Evolutionary conservation across 1,140 invertebrate genomes (phyloP).

Genomic region (Ceratoteleas bidentatus): DNA sequence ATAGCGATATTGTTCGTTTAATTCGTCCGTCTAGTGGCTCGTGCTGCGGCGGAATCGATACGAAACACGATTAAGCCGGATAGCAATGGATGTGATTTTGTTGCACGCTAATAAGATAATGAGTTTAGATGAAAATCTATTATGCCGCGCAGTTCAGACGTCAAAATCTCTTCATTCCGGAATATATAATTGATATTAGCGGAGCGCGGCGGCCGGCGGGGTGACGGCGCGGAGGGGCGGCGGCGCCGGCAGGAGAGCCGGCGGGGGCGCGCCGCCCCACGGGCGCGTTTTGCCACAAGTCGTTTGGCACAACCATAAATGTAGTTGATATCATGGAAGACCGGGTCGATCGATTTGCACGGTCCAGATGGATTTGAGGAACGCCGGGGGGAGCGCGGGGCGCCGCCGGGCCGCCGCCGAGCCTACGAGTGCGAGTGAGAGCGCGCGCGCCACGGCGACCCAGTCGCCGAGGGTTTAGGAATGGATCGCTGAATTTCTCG

Average conservation of each 20-base stretch:
- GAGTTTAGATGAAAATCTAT: slow-evolving; percentile 67
- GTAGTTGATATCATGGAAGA: slow-evolving; percentile 66
- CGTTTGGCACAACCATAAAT: slow-evolving; percentile 62
- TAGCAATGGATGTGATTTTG: slow-evolving; percentile 66
- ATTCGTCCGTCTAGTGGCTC: slow-evolving; percentile 65
- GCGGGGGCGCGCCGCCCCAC: background rate
- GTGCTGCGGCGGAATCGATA: slow-evolving; percentile 64
- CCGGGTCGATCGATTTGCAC: slow-evolving; percentile 69
- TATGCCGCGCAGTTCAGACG: slow-evolving; percentile 63
- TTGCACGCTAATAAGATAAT: slow-evolving; percentile 69
- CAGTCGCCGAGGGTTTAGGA: slow-evolving; percentile 72
- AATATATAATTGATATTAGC: slow-evolving; percentile 63
- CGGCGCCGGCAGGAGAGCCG: slow-evolving; percentile 3
- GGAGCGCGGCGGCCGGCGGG: slow-evolving; percentile 22
- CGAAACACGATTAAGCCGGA: slow-evolving; percentile 66
- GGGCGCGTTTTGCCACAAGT: slow-evolving; percentile 50
- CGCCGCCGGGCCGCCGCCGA: slow-evolving; percentile 6
- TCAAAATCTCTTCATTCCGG: slow-evolving; percentile 63
- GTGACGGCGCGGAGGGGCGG: background rate
- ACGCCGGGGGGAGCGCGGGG: slow-evolving; percentile 35
- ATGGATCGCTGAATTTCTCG: slow-evolving; percentile 81
- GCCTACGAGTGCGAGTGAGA: slow-evolving; percentile 52
- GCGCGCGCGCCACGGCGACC: slow-evolving; percentile 39
- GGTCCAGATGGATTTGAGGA: slow-evolving; percentile 67
- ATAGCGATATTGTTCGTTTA: slow-evolving; percentile 69